A percentile compares a stretch with the other conserved stretches of the same genome.
Evolutionary conservation across 2,888 invertebrate genomes (phyloP).

Genomic region (Enchytraeus crypticus): DNA sequence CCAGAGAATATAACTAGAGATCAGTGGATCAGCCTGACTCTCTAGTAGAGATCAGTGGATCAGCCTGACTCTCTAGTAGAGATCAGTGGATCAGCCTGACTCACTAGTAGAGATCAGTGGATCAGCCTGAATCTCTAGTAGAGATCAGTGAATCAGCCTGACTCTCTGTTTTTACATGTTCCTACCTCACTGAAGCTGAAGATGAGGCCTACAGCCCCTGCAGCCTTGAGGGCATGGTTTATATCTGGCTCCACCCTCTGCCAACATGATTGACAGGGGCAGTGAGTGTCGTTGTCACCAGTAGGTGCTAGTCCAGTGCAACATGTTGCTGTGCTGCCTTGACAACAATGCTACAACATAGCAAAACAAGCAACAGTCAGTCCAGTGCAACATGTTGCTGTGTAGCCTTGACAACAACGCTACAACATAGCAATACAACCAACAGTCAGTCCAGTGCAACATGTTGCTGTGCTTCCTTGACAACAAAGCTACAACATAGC

Average conservation of each 20-base stretch:
- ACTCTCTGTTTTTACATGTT: too few species aligned
- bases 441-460: background rate
- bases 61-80: too few species aligned
- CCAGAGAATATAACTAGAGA: too few species aligned
- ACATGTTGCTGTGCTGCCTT: background rate
- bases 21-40: too few species aligned
- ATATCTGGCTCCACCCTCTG: background rate
- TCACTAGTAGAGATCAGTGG: too few species aligned
- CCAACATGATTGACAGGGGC: background rate
- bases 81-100: background rate
- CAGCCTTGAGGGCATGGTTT: background rate
- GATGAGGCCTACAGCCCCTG: background rate
- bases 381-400: too few species aligned
- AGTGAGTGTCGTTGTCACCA: background rate
- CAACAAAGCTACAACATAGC: background rate
- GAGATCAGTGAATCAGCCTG: too few species aligned
- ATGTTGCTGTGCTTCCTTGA: background rate
- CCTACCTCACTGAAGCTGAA: conserved; percentile 4
- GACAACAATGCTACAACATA: background rate
- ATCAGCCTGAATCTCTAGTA: background rate
- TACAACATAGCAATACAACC: too few species aligned
- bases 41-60: too few species aligned
- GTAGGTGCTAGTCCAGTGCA: background rate
- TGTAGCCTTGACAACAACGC: too few species aligned
- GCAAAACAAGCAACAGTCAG: background rate